A percentile compares a stretch with the other conserved stretches of the same genome.
These are phyloP conservation scores for Mormyrus iriodes DNA, from an alignment of 2,113 vertebrate species.

Conservation along the genomic window DNA sequence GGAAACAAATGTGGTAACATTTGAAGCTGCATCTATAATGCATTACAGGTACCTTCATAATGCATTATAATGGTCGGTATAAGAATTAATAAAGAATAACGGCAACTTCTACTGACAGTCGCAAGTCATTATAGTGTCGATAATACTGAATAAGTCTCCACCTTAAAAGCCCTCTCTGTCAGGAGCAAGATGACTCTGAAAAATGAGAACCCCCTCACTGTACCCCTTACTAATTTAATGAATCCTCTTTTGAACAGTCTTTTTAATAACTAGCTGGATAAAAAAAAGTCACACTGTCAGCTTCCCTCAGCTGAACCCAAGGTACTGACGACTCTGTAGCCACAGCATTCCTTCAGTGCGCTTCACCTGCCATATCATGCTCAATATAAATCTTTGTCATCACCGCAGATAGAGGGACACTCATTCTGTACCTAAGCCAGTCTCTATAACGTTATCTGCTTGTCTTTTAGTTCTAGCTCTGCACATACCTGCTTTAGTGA, in stretches of 20 bases:
- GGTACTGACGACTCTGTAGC: background rate
- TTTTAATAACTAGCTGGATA: conserved; percentile 15
- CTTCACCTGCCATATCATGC: background rate
- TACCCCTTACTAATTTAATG: conserved; percentile 7
- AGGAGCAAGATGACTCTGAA: background rate
- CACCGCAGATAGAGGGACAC: background rate
- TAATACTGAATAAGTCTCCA: too few species aligned
- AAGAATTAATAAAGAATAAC: too few species aligned
- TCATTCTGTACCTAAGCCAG: background rate
- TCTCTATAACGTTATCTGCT: background rate
- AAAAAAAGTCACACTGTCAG: conserved; percentile 6
- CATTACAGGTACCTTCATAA: background rate
- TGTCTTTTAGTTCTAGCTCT: background rate
- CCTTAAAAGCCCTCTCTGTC: background rate
- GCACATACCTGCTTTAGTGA: background rate
- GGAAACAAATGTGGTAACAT: background rate
- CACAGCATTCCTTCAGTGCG: background rate
- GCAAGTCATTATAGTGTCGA: too few species aligned
- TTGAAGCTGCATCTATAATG: background rate
- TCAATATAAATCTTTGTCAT: background rate
- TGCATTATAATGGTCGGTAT: background rate
- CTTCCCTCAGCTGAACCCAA: conserved; percentile 16
- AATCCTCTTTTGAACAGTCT: conserved; percentile 12
- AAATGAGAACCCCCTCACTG: background rate
- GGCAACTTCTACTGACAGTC: too few species aligned